These are phyloP conservation scores for Chloroceryle amazona DNA, from an alignment of 2,797 vertebrate species.

Conservation along the genomic window DNA sequence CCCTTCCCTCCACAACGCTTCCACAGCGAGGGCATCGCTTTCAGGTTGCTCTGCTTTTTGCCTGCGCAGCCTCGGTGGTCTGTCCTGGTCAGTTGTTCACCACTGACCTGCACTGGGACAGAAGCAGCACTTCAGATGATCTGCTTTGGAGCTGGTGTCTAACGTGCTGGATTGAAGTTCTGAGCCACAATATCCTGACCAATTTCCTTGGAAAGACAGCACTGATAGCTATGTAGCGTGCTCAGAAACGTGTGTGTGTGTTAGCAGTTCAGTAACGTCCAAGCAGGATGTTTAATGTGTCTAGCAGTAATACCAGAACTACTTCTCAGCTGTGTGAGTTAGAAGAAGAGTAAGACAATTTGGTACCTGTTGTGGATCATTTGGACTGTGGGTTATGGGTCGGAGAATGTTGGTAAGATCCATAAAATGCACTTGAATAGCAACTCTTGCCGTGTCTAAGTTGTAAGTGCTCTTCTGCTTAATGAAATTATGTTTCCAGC, in stretches of 20 bases:
- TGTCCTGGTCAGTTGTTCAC: background rate
- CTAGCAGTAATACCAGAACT: background rate
- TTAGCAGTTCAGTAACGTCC: background rate
- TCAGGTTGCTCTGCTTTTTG: background rate
- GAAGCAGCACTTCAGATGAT: background rate
- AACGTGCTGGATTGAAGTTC: background rate
- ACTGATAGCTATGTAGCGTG: fast-evolving
- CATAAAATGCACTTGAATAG: background rate
- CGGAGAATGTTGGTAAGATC: background rate
- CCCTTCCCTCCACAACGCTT: background rate
- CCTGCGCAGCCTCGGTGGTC: fast-evolving
- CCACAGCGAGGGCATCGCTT: background rate
- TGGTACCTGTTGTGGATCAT: background rate
- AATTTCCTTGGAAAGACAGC: background rate
- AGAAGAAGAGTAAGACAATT: background rate
- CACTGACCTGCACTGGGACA: background rate
- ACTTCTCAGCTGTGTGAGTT: background rate
- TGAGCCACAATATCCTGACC: background rate
- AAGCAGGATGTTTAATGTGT: background rate
- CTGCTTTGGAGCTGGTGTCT: background rate
- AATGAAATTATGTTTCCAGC: background rate
- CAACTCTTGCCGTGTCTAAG: background rate
- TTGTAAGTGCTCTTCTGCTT: background rate
- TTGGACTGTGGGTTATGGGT: background rate
- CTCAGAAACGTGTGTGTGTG: too few species aligned